Conservation (phyloP, 2,888 invertebrate genomes). For the Drosophila infuscata region DNA sequence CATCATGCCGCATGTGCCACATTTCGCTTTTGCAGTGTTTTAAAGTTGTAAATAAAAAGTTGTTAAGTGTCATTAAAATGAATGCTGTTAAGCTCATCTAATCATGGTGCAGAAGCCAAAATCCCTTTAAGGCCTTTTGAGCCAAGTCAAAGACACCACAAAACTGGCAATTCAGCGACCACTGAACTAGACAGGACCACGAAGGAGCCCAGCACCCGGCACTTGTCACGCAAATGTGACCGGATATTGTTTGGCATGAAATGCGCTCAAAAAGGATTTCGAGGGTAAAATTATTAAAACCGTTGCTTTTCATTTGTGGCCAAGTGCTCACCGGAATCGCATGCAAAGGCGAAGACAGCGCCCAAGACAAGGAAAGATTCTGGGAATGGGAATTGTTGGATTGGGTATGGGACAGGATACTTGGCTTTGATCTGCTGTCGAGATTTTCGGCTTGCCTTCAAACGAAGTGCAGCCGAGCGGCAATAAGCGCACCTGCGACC, state of each 20-base stretch:
- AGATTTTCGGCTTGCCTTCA: conserved; percentile 79
- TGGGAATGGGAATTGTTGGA: no score
- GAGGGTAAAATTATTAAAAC: conserved; percentile 76
- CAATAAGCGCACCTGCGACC: conserved; percentile 84
- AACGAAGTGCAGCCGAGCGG: conserved; percentile 81
- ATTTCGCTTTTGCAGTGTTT: conserved; percentile 12
- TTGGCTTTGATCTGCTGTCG: conserved; percentile 79
- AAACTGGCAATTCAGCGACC: conserved; percentile 45
- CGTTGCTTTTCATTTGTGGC: conserved; percentile 73
- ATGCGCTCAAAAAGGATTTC: conserved; percentile 59
- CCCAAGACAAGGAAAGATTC: neutral
- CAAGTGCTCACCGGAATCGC: conserved; percentile 38
- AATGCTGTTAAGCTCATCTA: neutral
- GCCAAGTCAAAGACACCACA: conserved; percentile 41
- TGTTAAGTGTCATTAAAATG: conserved; percentile 7
- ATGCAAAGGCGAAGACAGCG: conserved; percentile 56
- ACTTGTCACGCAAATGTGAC: conserved; percentile 79
- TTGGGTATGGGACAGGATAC: conserved; percentile 21
- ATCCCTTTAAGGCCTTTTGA: conserved; percentile 22
- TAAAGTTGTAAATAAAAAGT: conserved; percentile 21
- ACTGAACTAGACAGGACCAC: conserved; percentile 21
- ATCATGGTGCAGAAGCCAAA: conserved; percentile 15
- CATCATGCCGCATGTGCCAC: conserved; percentile 19
- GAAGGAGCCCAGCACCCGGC: conserved; percentile 13
- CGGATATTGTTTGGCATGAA: conserved; percentile 70